phyloP scores from a whole-genome alignment of 2,888 invertebrate genomes.

The Brachylomia viminalis region DNA sequence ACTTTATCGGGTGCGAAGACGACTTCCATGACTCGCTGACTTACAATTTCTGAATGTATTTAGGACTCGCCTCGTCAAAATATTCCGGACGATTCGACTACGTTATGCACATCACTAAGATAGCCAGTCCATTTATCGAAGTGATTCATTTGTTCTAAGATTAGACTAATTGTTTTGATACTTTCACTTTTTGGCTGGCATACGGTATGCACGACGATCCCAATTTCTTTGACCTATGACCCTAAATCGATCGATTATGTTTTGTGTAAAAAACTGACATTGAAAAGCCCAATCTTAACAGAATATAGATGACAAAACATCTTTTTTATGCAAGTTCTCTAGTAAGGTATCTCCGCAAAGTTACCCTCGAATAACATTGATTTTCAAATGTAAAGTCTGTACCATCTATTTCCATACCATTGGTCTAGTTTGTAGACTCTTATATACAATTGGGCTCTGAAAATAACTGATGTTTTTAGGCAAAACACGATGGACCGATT shows the following conservation, averaged over 20 bases:
- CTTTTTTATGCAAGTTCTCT: not conserved
- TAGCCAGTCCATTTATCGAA: constrained; percentile 41
- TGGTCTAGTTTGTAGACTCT: constrained; percentile 7
- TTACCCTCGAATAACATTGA: not conserved
- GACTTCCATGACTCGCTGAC: constrained; percentile 39
- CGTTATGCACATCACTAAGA: constrained; percentile 46
- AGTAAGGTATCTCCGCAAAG: not conserved
- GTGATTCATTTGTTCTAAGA: constrained; percentile 57
- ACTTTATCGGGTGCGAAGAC: constrained; percentile 70
- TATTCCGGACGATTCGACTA: constrained; percentile 58
- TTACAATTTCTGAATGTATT: constrained; percentile 47
- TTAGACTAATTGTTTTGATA: constrained; percentile 55
- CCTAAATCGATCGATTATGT: not conserved
- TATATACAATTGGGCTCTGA: not conserved
- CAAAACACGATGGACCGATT: constrained; percentile 22
- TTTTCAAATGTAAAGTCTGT: not conserved
- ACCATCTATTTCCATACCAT: not conserved
- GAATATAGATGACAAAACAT: not conserved
- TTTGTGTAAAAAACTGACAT: not conserved
- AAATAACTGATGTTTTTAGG: constrained; percentile 35
- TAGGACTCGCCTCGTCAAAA: constrained; percentile 43
- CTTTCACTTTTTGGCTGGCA: constrained; percentile 55
- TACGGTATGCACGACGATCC: not conserved
- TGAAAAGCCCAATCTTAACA: no score
- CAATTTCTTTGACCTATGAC: constrained; percentile 17